Conservation (phyloP, 2,113 vertebrate genomes). For the Ivindomyrus marchei region DNA sequence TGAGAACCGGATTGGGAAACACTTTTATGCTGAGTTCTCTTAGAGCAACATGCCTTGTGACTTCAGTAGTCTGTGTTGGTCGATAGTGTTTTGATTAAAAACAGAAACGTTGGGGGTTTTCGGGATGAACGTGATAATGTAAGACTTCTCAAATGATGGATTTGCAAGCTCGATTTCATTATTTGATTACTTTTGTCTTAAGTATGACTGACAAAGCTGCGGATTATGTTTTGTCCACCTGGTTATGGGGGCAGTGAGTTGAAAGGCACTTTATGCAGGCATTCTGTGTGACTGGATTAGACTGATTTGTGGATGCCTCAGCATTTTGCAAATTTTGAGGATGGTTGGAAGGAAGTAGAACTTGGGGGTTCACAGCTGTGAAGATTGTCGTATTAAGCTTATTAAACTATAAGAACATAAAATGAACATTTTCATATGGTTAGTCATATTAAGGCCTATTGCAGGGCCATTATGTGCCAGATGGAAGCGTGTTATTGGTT, state of each 20-base stretch:
- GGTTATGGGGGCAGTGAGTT: background rate
- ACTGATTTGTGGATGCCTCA: background rate
- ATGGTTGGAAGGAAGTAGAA: background rate
- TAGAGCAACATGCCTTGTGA: background rate
- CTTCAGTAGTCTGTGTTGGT: background rate
- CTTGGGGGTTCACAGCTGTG: background rate
- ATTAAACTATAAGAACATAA: background rate
- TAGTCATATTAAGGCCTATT: background rate
- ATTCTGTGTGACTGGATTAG: background rate
- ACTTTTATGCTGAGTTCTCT: background rate
- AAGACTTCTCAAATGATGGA: background rate
- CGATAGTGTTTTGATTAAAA: background rate
- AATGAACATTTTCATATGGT: background rate
- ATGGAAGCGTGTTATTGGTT: background rate
- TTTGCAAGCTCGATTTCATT: background rate
- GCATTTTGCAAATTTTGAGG: background rate
- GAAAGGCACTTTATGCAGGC: background rate
- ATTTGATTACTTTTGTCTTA: background rate
- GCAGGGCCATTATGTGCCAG: background rate
- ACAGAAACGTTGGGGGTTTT: background rate
- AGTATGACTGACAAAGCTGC: background rate
- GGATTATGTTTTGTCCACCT: background rate
- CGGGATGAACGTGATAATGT: background rate
- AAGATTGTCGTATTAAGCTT: background rate
- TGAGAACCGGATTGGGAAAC: too few species aligned